phyloP scores from a whole-genome alignment of 2,797 vertebrate species.

The Lagorchestes hirsutus region DNA sequence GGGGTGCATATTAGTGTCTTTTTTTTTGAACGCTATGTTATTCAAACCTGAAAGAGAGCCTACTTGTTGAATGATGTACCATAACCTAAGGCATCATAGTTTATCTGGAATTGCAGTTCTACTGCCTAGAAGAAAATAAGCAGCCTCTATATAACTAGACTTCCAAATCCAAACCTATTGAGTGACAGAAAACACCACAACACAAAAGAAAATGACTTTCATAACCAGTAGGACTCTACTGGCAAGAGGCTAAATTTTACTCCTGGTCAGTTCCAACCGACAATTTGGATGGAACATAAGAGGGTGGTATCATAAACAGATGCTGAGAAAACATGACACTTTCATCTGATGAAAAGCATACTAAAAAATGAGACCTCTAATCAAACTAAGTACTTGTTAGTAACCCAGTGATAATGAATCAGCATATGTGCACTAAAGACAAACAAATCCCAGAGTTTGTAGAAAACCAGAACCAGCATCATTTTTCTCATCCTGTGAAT shows the following conservation, averaged over 20 bases:
- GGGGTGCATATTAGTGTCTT: not conserved
- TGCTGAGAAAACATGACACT: not conserved
- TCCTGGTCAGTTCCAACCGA: not conserved
- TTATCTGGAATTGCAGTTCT: not conserved
- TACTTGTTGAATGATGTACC: not conserved
- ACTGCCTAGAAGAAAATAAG: not conserved
- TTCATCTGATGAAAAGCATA: constrained; percentile 12
- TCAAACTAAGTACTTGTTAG: constrained; percentile 28
- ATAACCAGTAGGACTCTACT: not conserved
- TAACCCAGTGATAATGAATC: not conserved
- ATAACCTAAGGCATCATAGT: not conserved
- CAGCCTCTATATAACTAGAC: not conserved
- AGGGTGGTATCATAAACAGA: constrained; percentile 7
- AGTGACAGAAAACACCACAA: not conserved
- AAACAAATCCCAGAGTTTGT: not conserved
- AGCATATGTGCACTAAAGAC: not conserved
- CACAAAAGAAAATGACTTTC: not conserved
- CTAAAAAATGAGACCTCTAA: not conserved
- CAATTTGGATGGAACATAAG: not conserved
- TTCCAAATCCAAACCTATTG: not conserved
- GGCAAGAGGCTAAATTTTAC: not conserved
- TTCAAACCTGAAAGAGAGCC: not conserved
- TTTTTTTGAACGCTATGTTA: not conserved
- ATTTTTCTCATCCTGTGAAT: constrained; percentile 33
- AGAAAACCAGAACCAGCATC: not conserved